Evolutionary conservation across 2,797 vertebrate genomes (phyloP), one percentile per base, ranked within the genome.

Genomic region (Sebastes trivittatus): DNA sequence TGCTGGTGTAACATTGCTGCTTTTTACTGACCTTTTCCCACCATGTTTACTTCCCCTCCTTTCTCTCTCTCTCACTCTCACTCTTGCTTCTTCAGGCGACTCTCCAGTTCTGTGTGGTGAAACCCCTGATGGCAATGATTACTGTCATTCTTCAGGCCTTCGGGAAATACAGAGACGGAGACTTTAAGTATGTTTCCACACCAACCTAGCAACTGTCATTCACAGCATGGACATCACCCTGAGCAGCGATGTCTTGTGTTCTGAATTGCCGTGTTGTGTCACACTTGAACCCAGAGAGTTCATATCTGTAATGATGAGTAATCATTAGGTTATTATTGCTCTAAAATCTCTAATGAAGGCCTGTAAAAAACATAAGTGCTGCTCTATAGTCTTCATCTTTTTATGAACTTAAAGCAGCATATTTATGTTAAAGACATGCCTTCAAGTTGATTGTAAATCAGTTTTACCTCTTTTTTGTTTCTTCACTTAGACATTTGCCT

Each of bases 71-170:
- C 36, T 71, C 25, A 22, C 1, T 67, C 38, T 59, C 27, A 1
- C 36, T 55, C 2, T 25, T 60, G 5, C 34, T 10, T 38, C 42
- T 18, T 71, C 79, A 95, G 98, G 98, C 98, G n/a, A 99, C 98
- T 25, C 94, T 99, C 66, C 98, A 99, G 95, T 99, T 99, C 94
- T 99, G 98, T 34, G 98, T 99, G 83, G 98, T 99, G 81, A 99
- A 99, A 86, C 98, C 98, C 1, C 96, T 99, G 88, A 99, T 99
- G 98, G 98, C 98, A 0, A 90, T 98, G 87, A 97, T 97, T 90
- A 99, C 98, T 0, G 98, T 99, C 90, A 94, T 99, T 88, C 97
- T 99, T 67, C 98, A 99, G 92, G 98, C 98, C 76, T 99, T 98
- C 0, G 97, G 96, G 81, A 99, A 99, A 92, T 99, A 99, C 95